Evolutionary conservation across 2,797 vertebrate species (phyloP), one percentile per base, ranked within the genome.

Genomic region (Falco rusticolus): DNA sequence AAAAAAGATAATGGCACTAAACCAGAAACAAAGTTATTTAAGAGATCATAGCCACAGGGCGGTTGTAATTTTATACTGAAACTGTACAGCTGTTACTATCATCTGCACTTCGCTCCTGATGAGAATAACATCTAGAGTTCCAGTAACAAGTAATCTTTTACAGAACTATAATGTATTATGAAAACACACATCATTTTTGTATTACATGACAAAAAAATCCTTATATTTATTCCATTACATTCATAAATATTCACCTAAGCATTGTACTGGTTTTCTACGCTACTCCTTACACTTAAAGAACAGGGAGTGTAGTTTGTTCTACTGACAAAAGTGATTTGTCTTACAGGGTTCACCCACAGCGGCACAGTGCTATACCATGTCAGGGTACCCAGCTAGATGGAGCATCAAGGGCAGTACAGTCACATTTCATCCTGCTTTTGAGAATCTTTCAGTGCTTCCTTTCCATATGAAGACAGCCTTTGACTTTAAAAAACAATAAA

Each of bases 1-100:
- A 97, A 97, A 98, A 98, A 97, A 97, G 86, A 88, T 92, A 97
- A 98, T 98, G 98, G 98, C 98, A 98, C 98, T 90, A 97, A 97
- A 96, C 95, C 95, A 97, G 91, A 94, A 95, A 33, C 87, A 94
- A 92, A 93, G 83, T 96, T 95, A 96, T 82, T 95, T 90, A 95
- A 96, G 77, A 81, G 83, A 95, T 96, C 70, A 64, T 89, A 97
- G 97, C 94, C 95, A 97, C 89, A 95, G 96, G 95, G 64, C 16
- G 26, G 61, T 93, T 86, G 66, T 78, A 95, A 95, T 95, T 95
- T 90, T 68, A 89, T 6, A 64, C 77, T 89, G 83, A 91, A 95
- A 97, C 74, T 94, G 80, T 89, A 87, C 74, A 87, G 84, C 90
- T 89, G 68, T 89, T 95, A 87, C 93, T 90, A 90, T 93, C 86